Conservation (phyloP, 2,113 vertebrate genomes). For the Aphelocoma coerulescens region DNA sequence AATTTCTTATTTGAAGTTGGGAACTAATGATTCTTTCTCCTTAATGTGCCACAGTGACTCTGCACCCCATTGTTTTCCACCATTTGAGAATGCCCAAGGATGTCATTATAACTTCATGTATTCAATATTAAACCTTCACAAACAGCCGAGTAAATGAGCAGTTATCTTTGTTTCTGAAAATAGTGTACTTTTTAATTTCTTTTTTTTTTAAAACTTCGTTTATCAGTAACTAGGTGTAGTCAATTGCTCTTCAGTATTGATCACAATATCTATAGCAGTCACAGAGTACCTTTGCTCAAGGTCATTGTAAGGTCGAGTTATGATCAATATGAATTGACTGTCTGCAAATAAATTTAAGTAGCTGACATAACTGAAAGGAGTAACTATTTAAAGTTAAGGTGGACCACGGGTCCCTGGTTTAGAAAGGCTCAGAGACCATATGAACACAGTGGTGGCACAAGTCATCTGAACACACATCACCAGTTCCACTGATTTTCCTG, state of each 20-base stretch:
- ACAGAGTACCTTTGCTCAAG: constrained; percentile 81
- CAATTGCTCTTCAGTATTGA: constrained; percentile 83
- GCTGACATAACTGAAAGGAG: constrained; percentile 79
- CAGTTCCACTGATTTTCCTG: not conserved
- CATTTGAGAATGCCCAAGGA: constrained; percentile 73
- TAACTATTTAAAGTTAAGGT: constrained; percentile 82
- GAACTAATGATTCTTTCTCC: constrained; percentile 75
- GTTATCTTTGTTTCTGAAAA: constrained; percentile 80
- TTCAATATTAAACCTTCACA: constrained; percentile 81
- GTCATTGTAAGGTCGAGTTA: constrained; percentile 81
- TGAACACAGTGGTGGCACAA: not conserved
- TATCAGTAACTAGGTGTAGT: constrained; percentile 83
- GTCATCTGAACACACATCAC: not conserved
- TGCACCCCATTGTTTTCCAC: constrained; percentile 73
- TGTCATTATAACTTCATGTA: constrained; percentile 78
- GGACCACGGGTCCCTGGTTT: constrained; percentile 57
- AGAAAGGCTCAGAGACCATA: not conserved
- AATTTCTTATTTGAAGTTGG: constrained; percentile 71
- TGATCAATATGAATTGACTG: constrained; percentile 90
- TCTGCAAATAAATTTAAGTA: constrained; percentile 85
- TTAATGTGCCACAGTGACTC: constrained; percentile 66
- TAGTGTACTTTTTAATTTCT: constrained; percentile 24
- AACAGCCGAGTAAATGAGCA: constrained; percentile 77
- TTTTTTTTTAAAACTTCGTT: constrained; percentile 68
- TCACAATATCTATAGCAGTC: constrained; percentile 84